These are phyloP conservation scores for Botia kubotai DNA, from an alignment of 2,797 vertebrate genomes.

Conservation along the genomic window DNA sequence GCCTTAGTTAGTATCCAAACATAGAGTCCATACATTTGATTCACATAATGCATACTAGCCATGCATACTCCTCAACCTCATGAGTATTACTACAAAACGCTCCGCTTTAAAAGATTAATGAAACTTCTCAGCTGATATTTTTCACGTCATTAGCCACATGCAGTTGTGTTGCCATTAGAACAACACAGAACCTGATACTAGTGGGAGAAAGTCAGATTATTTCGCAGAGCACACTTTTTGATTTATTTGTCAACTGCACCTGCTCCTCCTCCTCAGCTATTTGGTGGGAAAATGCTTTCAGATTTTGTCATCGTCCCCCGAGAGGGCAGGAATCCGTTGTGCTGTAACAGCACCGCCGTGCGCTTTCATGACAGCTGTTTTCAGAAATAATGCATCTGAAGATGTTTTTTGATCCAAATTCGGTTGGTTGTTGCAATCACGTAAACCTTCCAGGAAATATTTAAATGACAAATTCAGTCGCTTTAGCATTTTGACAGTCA, in stretches of 20 bases:
- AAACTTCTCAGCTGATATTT: background rate
- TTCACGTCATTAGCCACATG: constrained; percentile 36
- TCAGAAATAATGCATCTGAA: background rate
- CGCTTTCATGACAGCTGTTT: constrained; percentile 11
- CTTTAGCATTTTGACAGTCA: constrained; percentile 6
- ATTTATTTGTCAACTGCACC: constrained; percentile 44
- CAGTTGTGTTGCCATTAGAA: background rate
- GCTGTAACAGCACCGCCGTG: constrained; percentile 5
- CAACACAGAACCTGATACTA: constrained; percentile 14
- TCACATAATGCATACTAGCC: background rate
- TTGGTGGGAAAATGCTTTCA: constrained; percentile 56
- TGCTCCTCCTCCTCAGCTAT: constrained; percentile 51
- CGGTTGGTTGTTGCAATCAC: constrained; percentile 28
- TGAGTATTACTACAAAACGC: background rate
- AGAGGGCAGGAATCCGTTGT: constrained; percentile 7
- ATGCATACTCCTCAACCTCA: background rate
- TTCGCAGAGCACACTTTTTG: constrained; percentile 13
- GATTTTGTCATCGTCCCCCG: constrained; percentile 46
- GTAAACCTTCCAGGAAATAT: constrained; percentile 7
- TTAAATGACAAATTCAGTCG: constrained; percentile 13
- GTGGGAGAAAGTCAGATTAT: constrained; percentile 15
- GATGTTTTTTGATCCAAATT: background rate
- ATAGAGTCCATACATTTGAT: background rate
- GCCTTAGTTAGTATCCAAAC: too few species aligned
- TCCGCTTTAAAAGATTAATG: constrained; percentile 26